phyloP scores from a whole-genome alignment of 2,113 vertebrate species.

The Bothrops jararaca region DNA sequence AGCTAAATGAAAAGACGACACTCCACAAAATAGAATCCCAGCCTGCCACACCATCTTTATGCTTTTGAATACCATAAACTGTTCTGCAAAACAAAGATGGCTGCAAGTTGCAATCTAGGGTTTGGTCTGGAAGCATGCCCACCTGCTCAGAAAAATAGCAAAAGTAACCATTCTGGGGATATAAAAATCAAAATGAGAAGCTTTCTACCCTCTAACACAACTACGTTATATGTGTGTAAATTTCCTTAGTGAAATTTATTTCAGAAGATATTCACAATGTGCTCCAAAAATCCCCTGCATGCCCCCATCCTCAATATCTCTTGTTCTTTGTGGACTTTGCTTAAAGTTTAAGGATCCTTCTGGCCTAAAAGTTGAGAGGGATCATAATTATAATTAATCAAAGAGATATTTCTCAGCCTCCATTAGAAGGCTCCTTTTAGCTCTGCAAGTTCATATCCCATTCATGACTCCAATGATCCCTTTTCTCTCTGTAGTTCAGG shows the following conservation, averaged over 20 bases:
- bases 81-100: neutral
- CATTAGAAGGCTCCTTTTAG: neutral
- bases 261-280: neutral
- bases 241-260: neutral
- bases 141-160: neutral
- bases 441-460: neutral
- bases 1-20: neutral
- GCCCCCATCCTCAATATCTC: neutral
- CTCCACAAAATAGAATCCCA: neutral
- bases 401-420: neutral
- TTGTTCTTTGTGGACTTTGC: neutral
- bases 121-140: neutral
- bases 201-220: neutral
- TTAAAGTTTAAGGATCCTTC: neutral
- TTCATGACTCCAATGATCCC: neutral
- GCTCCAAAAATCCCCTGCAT: neutral
- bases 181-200: neutral
- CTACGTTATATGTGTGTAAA: neutral
- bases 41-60: neutral
- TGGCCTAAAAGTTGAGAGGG: neutral
- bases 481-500: neutral
- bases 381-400: neutral
- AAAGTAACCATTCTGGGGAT: neutral
- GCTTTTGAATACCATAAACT: neutral
- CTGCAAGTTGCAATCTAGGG: neutral